Evolutionary conservation across 1,140 invertebrate genomes (phyloP).

Genomic region (Agrypnia vestita): DNA sequence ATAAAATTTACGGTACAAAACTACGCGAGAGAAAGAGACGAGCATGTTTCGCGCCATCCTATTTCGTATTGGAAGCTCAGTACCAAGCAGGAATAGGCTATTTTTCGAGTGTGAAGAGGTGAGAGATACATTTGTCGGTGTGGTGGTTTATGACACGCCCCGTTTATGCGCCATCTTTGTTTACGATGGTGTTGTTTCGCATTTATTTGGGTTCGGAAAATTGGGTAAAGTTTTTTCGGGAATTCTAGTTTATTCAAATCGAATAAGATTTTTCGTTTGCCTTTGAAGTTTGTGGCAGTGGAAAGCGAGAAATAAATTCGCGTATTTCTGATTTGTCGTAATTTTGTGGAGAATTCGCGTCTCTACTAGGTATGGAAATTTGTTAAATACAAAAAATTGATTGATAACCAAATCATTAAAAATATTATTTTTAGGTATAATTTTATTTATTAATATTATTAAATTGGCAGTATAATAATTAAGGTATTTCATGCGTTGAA

Average conservation of each 20-base stretch:
- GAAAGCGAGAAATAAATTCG: not conserved
- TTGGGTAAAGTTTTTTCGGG: constrained; percentile 16
- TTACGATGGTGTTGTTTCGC: constrained; percentile 45
- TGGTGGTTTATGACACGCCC: constrained; percentile 54
- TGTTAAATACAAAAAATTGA: too few relatives aligned
- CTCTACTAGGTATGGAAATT: too few relatives aligned
- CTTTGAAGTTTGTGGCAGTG: constrained; percentile 3
- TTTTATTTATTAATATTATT: too few relatives aligned
- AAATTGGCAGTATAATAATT: too few relatives aligned
- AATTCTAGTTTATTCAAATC: constrained; percentile 27
- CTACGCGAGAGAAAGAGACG: constrained; percentile 10
- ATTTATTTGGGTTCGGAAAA: constrained; percentile 40
- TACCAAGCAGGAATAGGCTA: constrained; percentile 36
- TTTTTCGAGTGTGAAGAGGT: constrained; percentile 28
- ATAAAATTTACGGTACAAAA: not conserved
- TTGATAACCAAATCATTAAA: too few relatives aligned
- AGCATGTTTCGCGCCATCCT: not conserved
- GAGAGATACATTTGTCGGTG: constrained; percentile 26
- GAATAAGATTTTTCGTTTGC: constrained; percentile 19
- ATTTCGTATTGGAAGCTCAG: not conserved
- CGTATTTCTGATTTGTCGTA: not conserved
- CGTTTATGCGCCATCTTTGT: constrained; percentile 61
- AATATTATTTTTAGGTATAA: too few relatives aligned
- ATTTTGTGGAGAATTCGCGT: not conserved
- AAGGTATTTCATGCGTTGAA: too few relatives aligned